phyloP scores from a whole-genome alignment of 2,113 vertebrate genomes.

The Lophochroa leadbeateri region DNA sequence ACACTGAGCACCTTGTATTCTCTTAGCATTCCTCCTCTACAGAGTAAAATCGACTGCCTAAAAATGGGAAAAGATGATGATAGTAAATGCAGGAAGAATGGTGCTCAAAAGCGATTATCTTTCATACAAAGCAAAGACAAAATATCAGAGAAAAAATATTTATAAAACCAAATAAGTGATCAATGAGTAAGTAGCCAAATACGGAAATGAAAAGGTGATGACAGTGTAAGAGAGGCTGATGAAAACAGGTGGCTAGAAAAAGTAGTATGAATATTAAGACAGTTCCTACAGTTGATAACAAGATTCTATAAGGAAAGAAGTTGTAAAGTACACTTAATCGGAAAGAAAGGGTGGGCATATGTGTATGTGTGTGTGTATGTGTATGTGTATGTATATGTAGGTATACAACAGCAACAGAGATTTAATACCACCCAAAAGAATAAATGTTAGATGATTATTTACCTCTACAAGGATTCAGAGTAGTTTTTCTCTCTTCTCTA shows the following conservation, averaged over 20 bases:
- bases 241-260: not conserved
- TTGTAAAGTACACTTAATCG: not conserved
- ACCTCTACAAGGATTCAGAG: not conserved
- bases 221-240: not conserved
- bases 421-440: not conserved
- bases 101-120: not conserved
- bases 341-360: not conserved
- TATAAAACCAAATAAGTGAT: not conserved
- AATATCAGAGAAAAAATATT: not conserved
- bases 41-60: not conserved
- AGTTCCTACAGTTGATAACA: not conserved
- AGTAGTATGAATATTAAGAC: not conserved
- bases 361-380: rapidly evolving
- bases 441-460: not conserved
- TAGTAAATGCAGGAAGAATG: not conserved
- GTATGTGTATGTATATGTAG: not conserved
- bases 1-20: not conserved
- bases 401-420: not conserved
- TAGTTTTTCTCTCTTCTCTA: not conserved
- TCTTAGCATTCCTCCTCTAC: not conserved
- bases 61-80: not conserved
- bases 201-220: not conserved
- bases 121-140: not conserved
- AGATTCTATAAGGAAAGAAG: not conserved
- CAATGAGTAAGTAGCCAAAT: not conserved